Base-by-base conservation (phyloP, 2,888 invertebrate genomes). In the Palloptera scutellata region DNA sequence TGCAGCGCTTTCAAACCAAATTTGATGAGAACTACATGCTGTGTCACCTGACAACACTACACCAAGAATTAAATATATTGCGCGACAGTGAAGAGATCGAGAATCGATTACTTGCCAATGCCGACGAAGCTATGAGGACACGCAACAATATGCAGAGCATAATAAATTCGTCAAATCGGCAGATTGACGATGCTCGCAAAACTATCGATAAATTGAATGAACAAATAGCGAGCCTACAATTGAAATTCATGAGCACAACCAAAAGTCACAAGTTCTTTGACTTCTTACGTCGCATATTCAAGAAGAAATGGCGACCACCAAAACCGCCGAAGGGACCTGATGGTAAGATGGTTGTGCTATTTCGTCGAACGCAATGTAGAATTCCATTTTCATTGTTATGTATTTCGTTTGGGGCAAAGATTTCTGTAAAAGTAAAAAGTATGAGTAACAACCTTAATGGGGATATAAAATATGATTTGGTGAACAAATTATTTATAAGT, bases 261-360 rank as follows among this genome's bases (percentile, higher is more conserved):
- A 88, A 87, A 53, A 91, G 92, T 64, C 91, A 92, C 78, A 93
- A 92, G 80, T 95, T 92, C 81, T 88, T 88, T 8, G 91, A 92
- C 75, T 95, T 94, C 79, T 83, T 96, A 53, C 88, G 89, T 19
- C 89, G 91, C 77, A 94, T 96, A 65, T 96, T 92, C 78, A 92
- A 91, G 79, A 96, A 94, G 80, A 94, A 92, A 78, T 93, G 91
- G 77, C 91, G 91, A 70, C 88, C 91, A 8, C 89, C 90, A 0
- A 91, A 91, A 77, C 85, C 86, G 1, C 85, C 79, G 60, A 87
- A 85, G 59, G 88, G 87, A 6, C 87, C 87, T 66, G 81, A 82
- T 59, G 88, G 87, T 86, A 77, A 76, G 70, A 73, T 20, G 10
- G 30, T 5, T 20, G 6, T 40, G 17, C 8, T 15, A 42, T 42